Conservation (phyloP, 1,140 invertebrate genomes). For the Bombus huntii region DNA sequence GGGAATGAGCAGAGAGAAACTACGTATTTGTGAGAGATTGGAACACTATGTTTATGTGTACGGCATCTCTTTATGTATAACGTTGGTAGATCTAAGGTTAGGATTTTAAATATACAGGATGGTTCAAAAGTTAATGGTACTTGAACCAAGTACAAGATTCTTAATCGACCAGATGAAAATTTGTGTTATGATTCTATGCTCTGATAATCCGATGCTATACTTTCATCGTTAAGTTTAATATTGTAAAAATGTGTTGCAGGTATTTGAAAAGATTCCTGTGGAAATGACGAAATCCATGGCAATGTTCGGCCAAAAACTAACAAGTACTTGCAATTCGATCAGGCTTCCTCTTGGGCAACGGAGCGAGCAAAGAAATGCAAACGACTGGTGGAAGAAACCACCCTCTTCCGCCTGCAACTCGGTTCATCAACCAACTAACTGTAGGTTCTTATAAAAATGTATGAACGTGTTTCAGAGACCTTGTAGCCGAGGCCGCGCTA, state of each 20-base stretch:
- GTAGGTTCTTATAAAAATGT: slow-evolving; percentile 39
- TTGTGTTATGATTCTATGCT: not conserved
- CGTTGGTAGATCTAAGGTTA: not conserved
- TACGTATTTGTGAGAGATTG: not conserved
- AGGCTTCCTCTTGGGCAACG: not conserved
- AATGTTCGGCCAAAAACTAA: not conserved
- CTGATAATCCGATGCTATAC: not conserved
- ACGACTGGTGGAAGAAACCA: not conserved
- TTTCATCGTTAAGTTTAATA: not conserved
- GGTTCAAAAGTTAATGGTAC: not conserved
- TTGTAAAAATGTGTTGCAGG: not conserved
- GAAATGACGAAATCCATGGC: not conserved
- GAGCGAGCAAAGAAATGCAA: slow-evolving; percentile 3
- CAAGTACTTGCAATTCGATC: not conserved
- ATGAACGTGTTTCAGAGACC: not conserved
- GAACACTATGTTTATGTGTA: not conserved
- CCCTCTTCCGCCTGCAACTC: not conserved
- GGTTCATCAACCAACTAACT: not conserved
- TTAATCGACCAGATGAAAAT: not conserved
- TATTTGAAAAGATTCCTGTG: not conserved
- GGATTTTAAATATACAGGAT: not conserved
- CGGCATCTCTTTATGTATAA: not conserved
- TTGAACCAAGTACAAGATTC: not conserved
- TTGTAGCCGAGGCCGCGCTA: not conserved
- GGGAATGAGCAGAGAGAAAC: not conserved